These are phyloP conservation scores for Eupithecia tripunctaria DNA, from an alignment of 2,888 invertebrate species.

Conservation along the genomic window DNA sequence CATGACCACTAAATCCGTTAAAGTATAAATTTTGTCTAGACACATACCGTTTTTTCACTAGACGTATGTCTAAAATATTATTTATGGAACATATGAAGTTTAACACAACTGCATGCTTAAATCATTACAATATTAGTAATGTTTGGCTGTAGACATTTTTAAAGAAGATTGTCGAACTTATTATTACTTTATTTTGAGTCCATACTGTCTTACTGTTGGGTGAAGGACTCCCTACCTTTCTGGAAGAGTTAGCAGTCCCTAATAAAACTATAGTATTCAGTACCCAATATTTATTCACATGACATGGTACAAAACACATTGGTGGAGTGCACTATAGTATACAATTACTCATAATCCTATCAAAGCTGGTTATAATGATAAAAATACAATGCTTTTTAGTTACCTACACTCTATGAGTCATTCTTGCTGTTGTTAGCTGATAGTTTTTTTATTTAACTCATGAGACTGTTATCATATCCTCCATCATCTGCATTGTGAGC, in stretches of 20 bases:
- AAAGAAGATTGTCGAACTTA: background rate
- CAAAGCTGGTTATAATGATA: background rate
- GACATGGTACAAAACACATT: no score
- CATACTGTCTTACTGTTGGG: background rate
- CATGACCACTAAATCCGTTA: conserved; percentile 47
- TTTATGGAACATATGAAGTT: background rate
- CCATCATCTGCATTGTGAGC: background rate
- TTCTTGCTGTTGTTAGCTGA: background rate
- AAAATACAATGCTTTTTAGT: background rate
- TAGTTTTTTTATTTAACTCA: background rate
- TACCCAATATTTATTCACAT: no score
- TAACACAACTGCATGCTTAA: background rate
- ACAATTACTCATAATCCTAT: conserved; percentile 4
- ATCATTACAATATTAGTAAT: background rate
- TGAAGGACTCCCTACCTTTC: background rate
- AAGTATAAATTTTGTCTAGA: conserved; percentile 26
- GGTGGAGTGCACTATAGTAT: no score
- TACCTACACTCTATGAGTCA: background rate
- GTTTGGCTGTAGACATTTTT: background rate
- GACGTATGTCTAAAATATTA: background rate
- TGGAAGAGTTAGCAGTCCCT: background rate
- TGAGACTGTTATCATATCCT: background rate
- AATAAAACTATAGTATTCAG: background rate
- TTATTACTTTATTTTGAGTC: background rate
- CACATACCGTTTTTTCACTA: conserved; percentile 11